These are phyloP conservation scores for Drosophila burlai DNA, from an alignment of 1,140 invertebrate species.

Conservation along the genomic window DNA sequence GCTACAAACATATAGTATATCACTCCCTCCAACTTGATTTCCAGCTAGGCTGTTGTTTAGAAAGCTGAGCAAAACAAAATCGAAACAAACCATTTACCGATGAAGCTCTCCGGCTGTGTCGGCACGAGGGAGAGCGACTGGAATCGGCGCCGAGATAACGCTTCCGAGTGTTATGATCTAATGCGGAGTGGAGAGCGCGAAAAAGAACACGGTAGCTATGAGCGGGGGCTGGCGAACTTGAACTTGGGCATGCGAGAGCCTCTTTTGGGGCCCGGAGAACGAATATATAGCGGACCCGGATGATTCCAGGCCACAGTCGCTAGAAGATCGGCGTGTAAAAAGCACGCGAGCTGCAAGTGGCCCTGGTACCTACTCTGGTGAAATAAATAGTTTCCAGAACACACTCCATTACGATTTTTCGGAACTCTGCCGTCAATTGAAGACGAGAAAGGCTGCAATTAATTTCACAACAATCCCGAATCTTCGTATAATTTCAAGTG, in stretches of 20 bases:
- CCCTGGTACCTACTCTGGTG: constrained; percentile 8
- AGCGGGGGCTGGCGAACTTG: constrained; percentile 31
- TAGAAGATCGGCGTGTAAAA: constrained; percentile 21
- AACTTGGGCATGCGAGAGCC: constrained; percentile 12
- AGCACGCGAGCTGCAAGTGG: constrained; percentile 8
- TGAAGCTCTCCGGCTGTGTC: background rate
- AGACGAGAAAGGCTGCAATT: constrained; percentile 6
- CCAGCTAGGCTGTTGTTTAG: constrained; percentile 18
- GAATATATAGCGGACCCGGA: constrained; percentile 20
- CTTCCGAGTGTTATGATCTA: constrained; percentile 17
- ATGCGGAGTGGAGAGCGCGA: background rate
- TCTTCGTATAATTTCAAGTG: constrained; percentile 21
- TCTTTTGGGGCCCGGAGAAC: constrained; percentile 11
- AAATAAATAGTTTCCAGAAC: constrained; percentile 45
- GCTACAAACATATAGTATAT: background rate
- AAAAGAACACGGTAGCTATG: constrained; percentile 11
- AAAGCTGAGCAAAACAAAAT: constrained; percentile 43
- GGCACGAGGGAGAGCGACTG: constrained; percentile 4
- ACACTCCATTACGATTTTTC: background rate
- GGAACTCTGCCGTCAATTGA: background rate
- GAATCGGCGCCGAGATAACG: constrained; percentile 1
- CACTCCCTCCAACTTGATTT: background rate
- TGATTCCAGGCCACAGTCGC: constrained; percentile 17
- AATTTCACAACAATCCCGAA: constrained; percentile 41
- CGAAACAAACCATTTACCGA: constrained; percentile 6